Evolutionary conservation across 2,888 invertebrate genomes (phyloP), one percentile per base, ranked within the genome.

Genomic region (Spicauda simplicius): DNA sequence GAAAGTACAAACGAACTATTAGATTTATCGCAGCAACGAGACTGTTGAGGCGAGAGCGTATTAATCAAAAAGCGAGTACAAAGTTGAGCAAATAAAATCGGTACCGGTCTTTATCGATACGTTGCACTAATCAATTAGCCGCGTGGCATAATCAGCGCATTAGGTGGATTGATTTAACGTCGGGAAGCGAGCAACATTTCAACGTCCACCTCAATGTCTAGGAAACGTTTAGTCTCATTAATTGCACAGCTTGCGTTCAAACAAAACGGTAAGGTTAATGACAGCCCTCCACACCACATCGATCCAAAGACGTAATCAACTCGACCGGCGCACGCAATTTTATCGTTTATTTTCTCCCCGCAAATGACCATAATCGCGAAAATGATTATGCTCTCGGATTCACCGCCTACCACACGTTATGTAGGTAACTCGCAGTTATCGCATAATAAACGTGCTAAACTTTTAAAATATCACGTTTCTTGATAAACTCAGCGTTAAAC

Each of bases 131-230:
- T 79, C 76, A 77, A 84, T 83, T 79, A 81, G 74, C 71, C 58
- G 66, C 69, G 70, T 77, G 75, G 75, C 79, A 80, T 81, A 81
- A 85, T 81, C 79, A 76, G 72, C 77, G 73, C 76, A 78, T 80
- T 79, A 80, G 76, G 71, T 30, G 71, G 80, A 81, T 82, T 83
- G 83, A 85, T 85, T 83, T 83, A 85, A 77, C 77, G 80, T 79
- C 77, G 77, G 86, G 80, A 84, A 85, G 76, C 69, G 65, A 71
- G 77, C 81, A 76, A 79, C 81, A 76, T 80, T 79, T 78, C 76
- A 73, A 76, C 76, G 75, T 76, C 75, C 70, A 69, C 70, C 75
- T 81, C 75, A 80, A 78, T 76, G 79, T 81, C 80, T 77, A 83
- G 84, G 82, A 81, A 84, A 81, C 76, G 75, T 78, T 78, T 72